A percentile compares a stretch with the other conserved stretches of the same genome.
Evolutionary conservation across 2,113 vertebrate species (phyloP).

Genomic region (Paramormyrops kingsleyae): DNA sequence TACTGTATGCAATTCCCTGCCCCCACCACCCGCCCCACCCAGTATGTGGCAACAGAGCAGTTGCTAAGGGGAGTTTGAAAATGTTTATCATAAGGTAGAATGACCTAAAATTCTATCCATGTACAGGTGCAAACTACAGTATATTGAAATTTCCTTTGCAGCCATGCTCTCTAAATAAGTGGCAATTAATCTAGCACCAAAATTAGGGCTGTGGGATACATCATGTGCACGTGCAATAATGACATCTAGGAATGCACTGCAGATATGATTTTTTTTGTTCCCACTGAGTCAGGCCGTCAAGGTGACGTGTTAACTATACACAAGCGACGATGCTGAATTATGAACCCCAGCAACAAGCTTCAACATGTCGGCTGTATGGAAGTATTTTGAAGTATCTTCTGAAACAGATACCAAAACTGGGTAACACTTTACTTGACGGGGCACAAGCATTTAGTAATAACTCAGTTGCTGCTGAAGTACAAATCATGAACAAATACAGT

Average conservation of each 20-base stretch:
- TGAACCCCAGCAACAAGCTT: background rate
- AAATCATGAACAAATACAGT: too few relatives aligned
- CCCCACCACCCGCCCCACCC: too few relatives aligned
- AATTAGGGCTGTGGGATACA: background rate
- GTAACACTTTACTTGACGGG: background rate
- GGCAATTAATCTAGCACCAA: background rate
- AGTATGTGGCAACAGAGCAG: background rate
- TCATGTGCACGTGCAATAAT: background rate
- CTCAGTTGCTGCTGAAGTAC: background rate
- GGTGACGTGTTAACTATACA: background rate
- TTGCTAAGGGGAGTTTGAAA: too few relatives aligned
- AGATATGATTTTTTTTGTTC: background rate
- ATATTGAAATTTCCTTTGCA: background rate
- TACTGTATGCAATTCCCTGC: background rate
- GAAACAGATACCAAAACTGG: background rate
- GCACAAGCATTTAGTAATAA: background rate
- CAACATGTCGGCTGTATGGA: background rate
- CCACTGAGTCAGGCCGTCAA: background rate
- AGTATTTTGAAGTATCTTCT: background rate
- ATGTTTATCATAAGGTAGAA: too few relatives aligned
- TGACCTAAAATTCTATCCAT: too few relatives aligned
- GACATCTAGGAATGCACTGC: background rate
- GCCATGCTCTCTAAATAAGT: background rate
- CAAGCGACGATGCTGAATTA: background rate
- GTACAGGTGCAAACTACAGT: slow-evolving; percentile 5